Base-by-base conservation (phyloP, 2,797 vertebrate species). In the Gymnocypris eckloni region DNA sequence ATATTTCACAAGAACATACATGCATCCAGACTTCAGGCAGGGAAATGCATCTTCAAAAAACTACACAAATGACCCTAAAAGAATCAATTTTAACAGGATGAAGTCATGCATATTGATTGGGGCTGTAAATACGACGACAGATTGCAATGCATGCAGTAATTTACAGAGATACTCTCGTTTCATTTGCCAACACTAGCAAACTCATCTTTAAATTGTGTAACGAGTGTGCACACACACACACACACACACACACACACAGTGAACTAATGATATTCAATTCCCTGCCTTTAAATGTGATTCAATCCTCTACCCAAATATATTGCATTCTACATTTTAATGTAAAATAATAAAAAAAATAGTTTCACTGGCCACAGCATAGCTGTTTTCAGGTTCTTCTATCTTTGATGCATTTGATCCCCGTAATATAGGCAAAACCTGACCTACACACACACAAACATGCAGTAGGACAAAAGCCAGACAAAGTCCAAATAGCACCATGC, bases 121-220 rank as follows among this genome's bases (percentile, higher is more conserved):
- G 39, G 52, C 66, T 78, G 75, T 52, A 84, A 78, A 84, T 54
- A 69, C 45, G 12, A 85, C 22, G 1, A 28, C 37, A 33, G 15
- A 52, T 25, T 56, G 64, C 50, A 56, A 45, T 15, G 45, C 61
- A 79, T 67, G 33, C n/a, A 69, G 25, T 41, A 6, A 76, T 83
- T 66, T 25, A 50, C 25, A 50, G 22, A 54, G 16, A 84, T 22
- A 76, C 33, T 2, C 3, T 13, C 5, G 6, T 18, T 79, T 28
- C 39, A 18, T 61, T 61, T 79, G 56, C 22, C 45, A 79, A 64
- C 15, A 79, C 22, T 64, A 64, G 77, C 54, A 79, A 64, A 79
- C 39, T 79, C 77, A 64, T 84, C 22, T 67, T 79, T 56, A 48
- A 85, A 85, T 61, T 85, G 41, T 66, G 76, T 79, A 79, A 48